phyloP scores from a whole-genome alignment of 2,113 vertebrate genomes.

The Hymenochirus boettgeri region DNA sequence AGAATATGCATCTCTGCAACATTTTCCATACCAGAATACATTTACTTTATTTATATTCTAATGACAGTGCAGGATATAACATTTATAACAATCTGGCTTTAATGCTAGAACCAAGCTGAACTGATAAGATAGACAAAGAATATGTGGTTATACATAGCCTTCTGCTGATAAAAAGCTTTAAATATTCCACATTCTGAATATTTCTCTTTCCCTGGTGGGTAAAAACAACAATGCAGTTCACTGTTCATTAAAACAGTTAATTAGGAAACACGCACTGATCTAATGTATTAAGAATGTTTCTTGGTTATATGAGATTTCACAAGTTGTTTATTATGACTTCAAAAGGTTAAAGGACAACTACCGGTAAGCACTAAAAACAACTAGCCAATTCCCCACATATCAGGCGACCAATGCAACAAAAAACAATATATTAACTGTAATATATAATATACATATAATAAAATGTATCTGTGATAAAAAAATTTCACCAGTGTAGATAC shows the following conservation, averaged over 20 bases:
- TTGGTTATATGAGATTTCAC: background rate
- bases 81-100: slow-evolving; percentile 41
- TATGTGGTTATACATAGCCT: slow-evolving; percentile 43
- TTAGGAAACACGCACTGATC: background rate
- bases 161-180: slow-evolving; percentile 9
- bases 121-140: slow-evolving; percentile 48
- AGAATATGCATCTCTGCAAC: background rate
- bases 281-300: background rate
- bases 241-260: background rate
- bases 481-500: too few species aligned
- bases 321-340: too few species aligned
- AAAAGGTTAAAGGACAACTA: too few species aligned
- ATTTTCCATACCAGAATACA: background rate
- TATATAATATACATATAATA: too few species aligned
- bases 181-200: slow-evolving; percentile 7
- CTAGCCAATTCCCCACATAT: too few species aligned
- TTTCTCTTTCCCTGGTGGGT: background rate
- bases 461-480: too few species aligned
- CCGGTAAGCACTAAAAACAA: too few species aligned
- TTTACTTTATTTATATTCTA: background rate
- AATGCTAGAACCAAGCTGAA: slow-evolving; percentile 47
- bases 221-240: background rate
- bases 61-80: slow-evolving; percentile 11
- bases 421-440: too few species aligned
- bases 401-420: too few species aligned